A percentile compares a stretch with the other conserved stretches of the same genome.
Evolutionary conservation across 2,888 invertebrate genomes (phyloP).

Genomic region (Eupeodes latifasciatus): DNA sequence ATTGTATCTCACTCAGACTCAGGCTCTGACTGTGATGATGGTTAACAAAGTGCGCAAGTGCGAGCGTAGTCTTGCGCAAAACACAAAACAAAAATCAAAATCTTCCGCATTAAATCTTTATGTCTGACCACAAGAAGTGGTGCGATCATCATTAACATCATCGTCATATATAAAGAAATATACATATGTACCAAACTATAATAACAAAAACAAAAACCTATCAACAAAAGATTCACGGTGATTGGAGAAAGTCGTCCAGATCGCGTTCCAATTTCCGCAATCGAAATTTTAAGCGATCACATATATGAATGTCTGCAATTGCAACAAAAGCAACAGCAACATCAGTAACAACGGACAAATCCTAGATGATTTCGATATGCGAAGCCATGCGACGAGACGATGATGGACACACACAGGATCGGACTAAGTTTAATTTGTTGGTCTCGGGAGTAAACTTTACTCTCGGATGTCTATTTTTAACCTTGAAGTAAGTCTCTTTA

Average conservation of each 20-base stretch:
- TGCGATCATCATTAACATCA: conserved; percentile 55
- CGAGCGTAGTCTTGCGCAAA: conserved; percentile 57
- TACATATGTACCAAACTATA: no score
- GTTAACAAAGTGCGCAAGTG: conserved; percentile 27
- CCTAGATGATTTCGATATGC: conserved; percentile 27
- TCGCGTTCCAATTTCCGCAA: conserved; percentile 74
- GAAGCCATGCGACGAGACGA: background rate
- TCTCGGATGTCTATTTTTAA: no score
- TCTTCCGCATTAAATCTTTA: conserved; percentile 75
- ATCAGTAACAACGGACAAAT: background rate
- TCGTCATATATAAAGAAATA: conserved; percentile 29
- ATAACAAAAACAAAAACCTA: conserved; percentile 32
- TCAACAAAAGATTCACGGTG: conserved; percentile 69
- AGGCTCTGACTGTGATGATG: background rate
- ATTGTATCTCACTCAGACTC: conserved; percentile 36
- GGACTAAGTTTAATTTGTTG: background rate
- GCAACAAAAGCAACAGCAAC: background rate
- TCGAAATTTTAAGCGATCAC: conserved; percentile 73
- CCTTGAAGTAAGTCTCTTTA: no score
- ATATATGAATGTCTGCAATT: background rate
- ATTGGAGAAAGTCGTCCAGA: conserved; percentile 76
- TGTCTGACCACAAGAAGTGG: conserved; percentile 69
- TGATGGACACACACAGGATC: background rate
- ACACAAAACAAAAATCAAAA: conserved; percentile 13
- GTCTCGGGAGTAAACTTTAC: no score